Evolutionary conservation across 2,113 vertebrate species (phyloP).

Genomic region (Fulica atra): DNA sequence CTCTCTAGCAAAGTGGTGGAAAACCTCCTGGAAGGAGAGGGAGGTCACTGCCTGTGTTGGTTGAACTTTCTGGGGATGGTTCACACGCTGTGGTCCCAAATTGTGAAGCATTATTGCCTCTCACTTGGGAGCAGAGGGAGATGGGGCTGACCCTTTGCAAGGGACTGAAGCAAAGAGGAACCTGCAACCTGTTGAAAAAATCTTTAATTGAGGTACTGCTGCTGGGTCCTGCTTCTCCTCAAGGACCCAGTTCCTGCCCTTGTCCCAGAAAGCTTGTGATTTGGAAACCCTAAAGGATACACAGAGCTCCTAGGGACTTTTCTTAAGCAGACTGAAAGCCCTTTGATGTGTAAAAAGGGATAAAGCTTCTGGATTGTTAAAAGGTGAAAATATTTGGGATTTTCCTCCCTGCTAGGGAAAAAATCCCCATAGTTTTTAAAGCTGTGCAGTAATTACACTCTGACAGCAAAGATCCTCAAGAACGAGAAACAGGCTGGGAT

Average conservation of each 20-base stretch:
- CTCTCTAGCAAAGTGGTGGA: background rate
- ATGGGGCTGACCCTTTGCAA: background rate
- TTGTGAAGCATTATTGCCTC: background rate
- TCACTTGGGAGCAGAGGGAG: background rate
- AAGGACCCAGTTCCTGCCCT: background rate
- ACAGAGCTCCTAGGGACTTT: background rate
- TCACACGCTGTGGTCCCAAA: background rate
- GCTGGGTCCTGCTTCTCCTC: background rate
- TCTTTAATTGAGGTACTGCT: background rate
- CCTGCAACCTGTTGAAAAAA: rapidly evolving
- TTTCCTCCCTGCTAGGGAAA: background rate
- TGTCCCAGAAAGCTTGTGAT: background rate
- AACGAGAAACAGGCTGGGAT: background rate
- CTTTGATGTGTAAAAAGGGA: background rate
- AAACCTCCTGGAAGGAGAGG: background rate
- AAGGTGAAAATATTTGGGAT: background rate
- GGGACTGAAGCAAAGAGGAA: background rate
- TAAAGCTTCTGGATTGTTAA: background rate
- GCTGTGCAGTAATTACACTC: background rate
- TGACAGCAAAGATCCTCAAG: background rate
- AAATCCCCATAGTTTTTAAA: background rate
- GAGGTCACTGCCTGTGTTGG: background rate
- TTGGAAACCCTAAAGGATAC: too few relatives aligned
- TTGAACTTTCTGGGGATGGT: rapidly evolving
- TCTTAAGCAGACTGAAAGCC: background rate